Evolutionary conservation across 2,113 vertebrate species (phyloP).

Genomic region (Pongo abelii): DNA sequence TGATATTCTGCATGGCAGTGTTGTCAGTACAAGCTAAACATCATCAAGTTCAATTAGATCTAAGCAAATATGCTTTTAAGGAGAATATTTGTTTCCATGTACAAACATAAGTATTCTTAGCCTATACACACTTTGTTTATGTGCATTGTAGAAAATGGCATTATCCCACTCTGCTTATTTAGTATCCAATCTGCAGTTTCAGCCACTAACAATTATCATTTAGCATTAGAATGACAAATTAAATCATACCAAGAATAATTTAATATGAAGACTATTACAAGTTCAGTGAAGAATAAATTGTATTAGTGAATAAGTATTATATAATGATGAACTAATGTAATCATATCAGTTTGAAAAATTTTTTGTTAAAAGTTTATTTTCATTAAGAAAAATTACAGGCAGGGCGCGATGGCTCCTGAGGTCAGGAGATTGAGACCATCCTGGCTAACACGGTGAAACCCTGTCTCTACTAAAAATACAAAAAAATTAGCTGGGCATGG

Average conservation of each 20-base stretch:
- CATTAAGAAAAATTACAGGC: constrained; percentile 14
- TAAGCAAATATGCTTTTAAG: constrained; percentile 16
- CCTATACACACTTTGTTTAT: constrained; percentile 47
- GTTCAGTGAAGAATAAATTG: constrained; percentile 73
- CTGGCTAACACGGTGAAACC: too few species aligned
- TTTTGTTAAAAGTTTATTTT: constrained; percentile 24
- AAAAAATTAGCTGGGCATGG: too few species aligned
- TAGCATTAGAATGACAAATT: constrained; percentile 73
- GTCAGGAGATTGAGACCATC: too few species aligned
- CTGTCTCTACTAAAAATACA: too few species aligned
- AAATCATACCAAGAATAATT: constrained; percentile 72
- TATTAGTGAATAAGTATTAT: constrained; percentile 64
- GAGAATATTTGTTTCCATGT: constrained; percentile 45
- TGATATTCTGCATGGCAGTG: background rate
- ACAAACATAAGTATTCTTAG: constrained; percentile 7
- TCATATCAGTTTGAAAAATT: constrained; percentile 45
- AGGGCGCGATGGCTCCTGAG: too few species aligned
- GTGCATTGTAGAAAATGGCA: constrained; percentile 54
- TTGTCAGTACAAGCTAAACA: background rate
- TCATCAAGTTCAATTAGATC: constrained; percentile 13
- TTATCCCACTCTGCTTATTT: constrained; percentile 29
- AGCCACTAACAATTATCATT: constrained; percentile 72
- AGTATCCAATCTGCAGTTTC: constrained; percentile 68
- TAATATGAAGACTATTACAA: constrained; percentile 63
- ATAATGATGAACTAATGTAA: constrained; percentile 75